Conservation (phyloP, 2,888 invertebrate genomes). For the Nomada fucata region DNA sequence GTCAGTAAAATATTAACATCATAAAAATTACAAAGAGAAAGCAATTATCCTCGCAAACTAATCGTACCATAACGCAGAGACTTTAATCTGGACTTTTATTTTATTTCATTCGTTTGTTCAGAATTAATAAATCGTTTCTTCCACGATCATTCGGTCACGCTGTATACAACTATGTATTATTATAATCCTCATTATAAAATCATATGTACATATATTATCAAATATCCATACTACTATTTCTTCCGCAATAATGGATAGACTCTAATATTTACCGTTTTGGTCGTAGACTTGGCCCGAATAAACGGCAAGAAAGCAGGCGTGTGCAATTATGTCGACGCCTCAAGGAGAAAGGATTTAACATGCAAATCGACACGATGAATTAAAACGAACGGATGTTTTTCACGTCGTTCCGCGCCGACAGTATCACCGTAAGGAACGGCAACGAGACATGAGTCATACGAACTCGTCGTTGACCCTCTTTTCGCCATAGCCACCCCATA, state of each 20-base stretch:
- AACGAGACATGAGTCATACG: slow-evolving; percentile 53
- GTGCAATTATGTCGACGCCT: slow-evolving; percentile 28
- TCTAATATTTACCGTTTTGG: background rate
- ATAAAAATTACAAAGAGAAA: too few relatives aligned
- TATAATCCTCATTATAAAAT: too few relatives aligned
- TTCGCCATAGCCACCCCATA: slow-evolving; percentile 41
- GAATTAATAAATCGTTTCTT: too few relatives aligned
- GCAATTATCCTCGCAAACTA: too few relatives aligned
- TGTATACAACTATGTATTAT: too few relatives aligned
- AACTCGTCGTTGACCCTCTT: slow-evolving; percentile 57
- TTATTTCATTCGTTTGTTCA: too few relatives aligned
- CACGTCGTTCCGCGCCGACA: slow-evolving; percentile 47
- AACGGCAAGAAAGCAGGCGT: slow-evolving; percentile 12
- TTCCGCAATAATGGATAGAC: background rate
- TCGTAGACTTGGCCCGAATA: background rate
- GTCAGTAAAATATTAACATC: too few relatives aligned
- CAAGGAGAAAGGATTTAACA: slow-evolving; percentile 34
- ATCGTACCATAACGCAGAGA: too few relatives aligned
- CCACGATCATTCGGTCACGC: too few relatives aligned
- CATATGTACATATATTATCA: too few relatives aligned
- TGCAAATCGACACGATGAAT: slow-evolving; percentile 29
- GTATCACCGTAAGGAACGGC: slow-evolving; percentile 53
- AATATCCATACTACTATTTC: too few relatives aligned
- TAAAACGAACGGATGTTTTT: slow-evolving; percentile 41
- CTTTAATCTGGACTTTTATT: too few relatives aligned